Conservation (phyloP, 2,797 vertebrate genomes). For the Coendou prehensilis region DNA sequence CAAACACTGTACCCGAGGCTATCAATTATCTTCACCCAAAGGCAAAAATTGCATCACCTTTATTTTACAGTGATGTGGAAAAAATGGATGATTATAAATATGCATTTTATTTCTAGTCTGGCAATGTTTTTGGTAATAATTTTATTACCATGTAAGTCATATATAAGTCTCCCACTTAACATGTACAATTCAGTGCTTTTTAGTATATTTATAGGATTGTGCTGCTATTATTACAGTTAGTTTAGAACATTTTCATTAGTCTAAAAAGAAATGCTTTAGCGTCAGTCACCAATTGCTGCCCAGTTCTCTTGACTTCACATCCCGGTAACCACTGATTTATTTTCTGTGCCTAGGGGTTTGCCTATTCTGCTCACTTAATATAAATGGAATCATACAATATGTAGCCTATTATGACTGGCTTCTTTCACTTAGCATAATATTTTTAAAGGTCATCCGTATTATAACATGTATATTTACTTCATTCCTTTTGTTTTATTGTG, state of each 20-base stretch:
- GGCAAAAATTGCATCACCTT: conserved; percentile 22
- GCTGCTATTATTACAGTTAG: neutral
- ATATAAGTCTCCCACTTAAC: neutral
- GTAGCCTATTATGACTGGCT: neutral
- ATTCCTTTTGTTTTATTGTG: neutral
- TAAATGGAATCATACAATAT: neutral
- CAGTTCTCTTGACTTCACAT: neutral
- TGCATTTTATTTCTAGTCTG: neutral
- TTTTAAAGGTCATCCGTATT: conserved; percentile 8
- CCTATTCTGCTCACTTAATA: conserved; percentile 8
- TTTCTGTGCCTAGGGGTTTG: conserved; percentile 53
- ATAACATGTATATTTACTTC: neutral
- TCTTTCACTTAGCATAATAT: conserved; percentile 30
- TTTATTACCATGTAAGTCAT: conserved; percentile 27
- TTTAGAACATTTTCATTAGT: conserved; percentile 12
- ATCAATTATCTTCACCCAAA: neutral
- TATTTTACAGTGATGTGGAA: conserved; percentile 47
- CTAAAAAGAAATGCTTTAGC: neutral
- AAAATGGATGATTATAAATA: neutral
- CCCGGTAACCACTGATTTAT: neutral
- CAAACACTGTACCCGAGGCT: neutral
- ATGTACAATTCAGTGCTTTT: conserved; percentile 17
- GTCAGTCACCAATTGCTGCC: neutral
- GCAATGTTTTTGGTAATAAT: conserved; percentile 22
- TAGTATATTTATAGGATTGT: neutral